These are phyloP conservation scores for Tragelaphus oryx DNA, from an alignment of 2,797 vertebrate genomes.

Conservation along the genomic window DNA sequence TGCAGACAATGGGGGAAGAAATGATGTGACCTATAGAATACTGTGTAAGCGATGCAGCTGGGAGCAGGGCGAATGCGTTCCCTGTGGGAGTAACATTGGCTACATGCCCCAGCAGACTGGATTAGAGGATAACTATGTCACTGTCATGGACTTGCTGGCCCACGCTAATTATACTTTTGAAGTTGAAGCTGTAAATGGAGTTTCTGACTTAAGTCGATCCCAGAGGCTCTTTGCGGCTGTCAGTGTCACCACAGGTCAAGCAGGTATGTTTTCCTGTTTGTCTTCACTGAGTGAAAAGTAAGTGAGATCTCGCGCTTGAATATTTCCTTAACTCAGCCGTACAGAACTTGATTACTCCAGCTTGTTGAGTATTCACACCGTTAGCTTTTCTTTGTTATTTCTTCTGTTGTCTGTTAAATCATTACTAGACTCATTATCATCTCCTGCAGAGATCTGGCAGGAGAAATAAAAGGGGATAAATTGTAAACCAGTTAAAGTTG, in stretches of 20 bases:
- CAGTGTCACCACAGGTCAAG: slow-evolving; percentile 96
- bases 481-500: not conserved
- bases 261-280: slow-evolving; percentile 87
- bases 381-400: slow-evolving; percentile 30
- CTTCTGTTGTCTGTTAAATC: slow-evolving; percentile 14
- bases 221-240: slow-evolving; percentile 98
- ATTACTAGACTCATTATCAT: not conserved
- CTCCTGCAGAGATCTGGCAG: slow-evolving; percentile 4
- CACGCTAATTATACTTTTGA: slow-evolving; percentile 99
- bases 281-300: not conserved
- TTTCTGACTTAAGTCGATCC: slow-evolving; percentile 95
- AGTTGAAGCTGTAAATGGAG: slow-evolving; percentile 98
- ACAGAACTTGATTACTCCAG: not conserved
- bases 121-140: slow-evolving; percentile 94
- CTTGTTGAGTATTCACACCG: slow-evolving; percentile 15
- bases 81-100: slow-evolving; percentile 93
- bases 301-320: not conserved
- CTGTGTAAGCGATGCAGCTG: slow-evolving; percentile 95
- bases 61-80: slow-evolving; percentile 95
- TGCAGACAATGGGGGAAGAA: slow-evolving; percentile 94
- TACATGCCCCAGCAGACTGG: slow-evolving; percentile 93
- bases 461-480: slow-evolving; percentile 4
- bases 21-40: slow-evolving; percentile 95
- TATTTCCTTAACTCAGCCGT: not conserved
- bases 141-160: slow-evolving; percentile 93